Conservation (phyloP, 2,113 vertebrate species). For the Mus spicilegus region DNA sequence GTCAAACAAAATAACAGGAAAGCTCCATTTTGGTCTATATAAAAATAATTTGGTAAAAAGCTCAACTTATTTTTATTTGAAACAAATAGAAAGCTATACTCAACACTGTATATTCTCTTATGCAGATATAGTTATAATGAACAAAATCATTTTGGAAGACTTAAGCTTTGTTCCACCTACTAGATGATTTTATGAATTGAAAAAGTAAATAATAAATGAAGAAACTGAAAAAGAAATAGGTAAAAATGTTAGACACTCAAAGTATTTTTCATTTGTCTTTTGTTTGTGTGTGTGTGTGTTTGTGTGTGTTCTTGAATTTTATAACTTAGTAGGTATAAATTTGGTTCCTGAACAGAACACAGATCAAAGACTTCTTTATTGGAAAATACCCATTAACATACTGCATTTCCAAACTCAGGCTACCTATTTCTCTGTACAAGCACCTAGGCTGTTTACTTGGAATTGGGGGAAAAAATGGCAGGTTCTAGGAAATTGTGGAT, state of each 20-base stretch:
- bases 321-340: background rate
- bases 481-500: background rate
- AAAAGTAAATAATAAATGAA: background rate
- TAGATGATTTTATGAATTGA: slow-evolving; percentile 70
- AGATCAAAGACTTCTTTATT: slow-evolving; percentile 9
- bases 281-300: too few relatives aligned
- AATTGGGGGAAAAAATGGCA: background rate
- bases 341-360: background rate
- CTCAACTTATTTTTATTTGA: slow-evolving; percentile 55
- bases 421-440: background rate
- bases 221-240: slow-evolving; percentile 53
- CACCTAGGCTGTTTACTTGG: background rate
- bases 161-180: slow-evolving; percentile 63
- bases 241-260: background rate
- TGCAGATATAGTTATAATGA: slow-evolving; percentile 72
- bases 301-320: slow-evolving; percentile 8
- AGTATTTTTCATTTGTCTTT: background rate
- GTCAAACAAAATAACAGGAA: slow-evolving; percentile 47
- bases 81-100: slow-evolving; percentile 68
- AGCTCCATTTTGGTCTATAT: slow-evolving; percentile 58
- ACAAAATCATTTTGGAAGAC: slow-evolving; percentile 64
- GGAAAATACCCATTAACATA: background rate
- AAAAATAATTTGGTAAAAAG: slow-evolving; percentile 73
- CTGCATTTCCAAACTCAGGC: background rate
- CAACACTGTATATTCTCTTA: slow-evolving; percentile 73